These are phyloP conservation scores for Procavia capensis DNA, from an alignment of 2,113 vertebrate species.

Conservation along the genomic window DNA sequence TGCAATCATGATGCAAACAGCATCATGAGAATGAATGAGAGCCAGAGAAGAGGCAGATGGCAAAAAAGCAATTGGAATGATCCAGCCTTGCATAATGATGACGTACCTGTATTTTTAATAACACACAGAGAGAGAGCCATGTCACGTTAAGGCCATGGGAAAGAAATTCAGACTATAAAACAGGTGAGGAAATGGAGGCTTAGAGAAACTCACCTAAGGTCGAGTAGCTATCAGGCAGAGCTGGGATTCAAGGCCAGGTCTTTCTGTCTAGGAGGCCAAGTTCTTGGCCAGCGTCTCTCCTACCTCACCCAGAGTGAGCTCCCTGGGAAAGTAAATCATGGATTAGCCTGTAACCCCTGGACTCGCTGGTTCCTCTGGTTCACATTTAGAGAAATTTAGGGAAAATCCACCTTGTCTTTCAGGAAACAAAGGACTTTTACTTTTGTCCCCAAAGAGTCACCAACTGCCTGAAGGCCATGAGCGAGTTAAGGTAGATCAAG, in stretches of 20 bases:
- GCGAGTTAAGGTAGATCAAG: not conserved
- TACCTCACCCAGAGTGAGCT: not conserved
- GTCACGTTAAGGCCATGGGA: fast-evolving
- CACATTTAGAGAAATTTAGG: not conserved
- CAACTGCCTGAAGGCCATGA: not conserved
- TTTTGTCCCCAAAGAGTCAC: not conserved
- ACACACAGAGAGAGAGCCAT: not conserved
- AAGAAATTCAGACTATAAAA: not conserved
- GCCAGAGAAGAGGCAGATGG: not conserved
- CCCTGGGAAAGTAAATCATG: not conserved
- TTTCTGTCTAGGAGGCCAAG: not conserved
- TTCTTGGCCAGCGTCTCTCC: fast-evolving
- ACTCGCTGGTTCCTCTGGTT: not conserved
- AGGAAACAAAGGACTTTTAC: not conserved
- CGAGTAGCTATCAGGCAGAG: not conserved
- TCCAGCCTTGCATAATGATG: not conserved
- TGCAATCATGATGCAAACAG: not conserved
- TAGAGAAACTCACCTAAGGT: not conserved
- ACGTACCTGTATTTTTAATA: not conserved
- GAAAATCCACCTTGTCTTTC: not conserved
- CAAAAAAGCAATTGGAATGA: not conserved
- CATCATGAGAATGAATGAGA: not conserved
- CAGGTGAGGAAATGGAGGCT: not conserved
- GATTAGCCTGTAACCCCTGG: too few species aligned
- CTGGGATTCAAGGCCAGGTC: not conserved